Base-by-base conservation (phyloP, 1,140 invertebrate genomes). In the Stegodyphus mimosarum region DNA sequence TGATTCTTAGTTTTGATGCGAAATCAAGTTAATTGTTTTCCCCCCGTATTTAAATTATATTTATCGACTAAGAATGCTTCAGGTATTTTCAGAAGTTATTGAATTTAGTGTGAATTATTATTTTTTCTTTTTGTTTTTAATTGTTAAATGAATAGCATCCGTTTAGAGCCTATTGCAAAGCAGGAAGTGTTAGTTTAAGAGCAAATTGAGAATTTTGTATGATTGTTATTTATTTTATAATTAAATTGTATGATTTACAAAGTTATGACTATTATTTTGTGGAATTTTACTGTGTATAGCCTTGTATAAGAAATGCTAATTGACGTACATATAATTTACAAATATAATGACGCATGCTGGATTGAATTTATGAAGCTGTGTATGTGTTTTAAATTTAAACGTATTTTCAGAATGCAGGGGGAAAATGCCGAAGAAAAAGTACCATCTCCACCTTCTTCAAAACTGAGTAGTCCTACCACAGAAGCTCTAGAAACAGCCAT, bases 401-500 rank as follows among this genome's bases (percentile, higher is more conserved):
- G 33, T 63, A 2, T n/a, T 33, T 72, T 15, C 9, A 81, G 78
- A 72, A 81, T 81, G 78, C 60, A 81, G 52, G 70, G 53, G 15
- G 63, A 66, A 64, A 76, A 77, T 76, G 52, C 49, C 69, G 83
- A 86, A 78, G 83, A 86, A 48, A 72, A 76, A 78, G 48, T 67
- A n/a, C 10, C 48, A n/a, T 77, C 83, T 53, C 83, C 83, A 50
- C 75, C 83, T 49, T 17, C 83, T 15, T 15, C 81, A 10, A 86
- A 86, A 78, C 6, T 78, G 11, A 86, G 64, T 52, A 86, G 83
- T 52, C 83, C 83, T 1, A 86, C 83, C 6, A 86, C 85, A 48
- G 85, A 86, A 75, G 77, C 76, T 74, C 60, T 87, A 67, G 86
- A 87, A 15, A 87, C 88, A 76, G 89, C 89, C 33, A 91, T 91